Base-by-base conservation (phyloP, 92 coral and sea anemone species). In the Zoanthus gigantus region DNA sequence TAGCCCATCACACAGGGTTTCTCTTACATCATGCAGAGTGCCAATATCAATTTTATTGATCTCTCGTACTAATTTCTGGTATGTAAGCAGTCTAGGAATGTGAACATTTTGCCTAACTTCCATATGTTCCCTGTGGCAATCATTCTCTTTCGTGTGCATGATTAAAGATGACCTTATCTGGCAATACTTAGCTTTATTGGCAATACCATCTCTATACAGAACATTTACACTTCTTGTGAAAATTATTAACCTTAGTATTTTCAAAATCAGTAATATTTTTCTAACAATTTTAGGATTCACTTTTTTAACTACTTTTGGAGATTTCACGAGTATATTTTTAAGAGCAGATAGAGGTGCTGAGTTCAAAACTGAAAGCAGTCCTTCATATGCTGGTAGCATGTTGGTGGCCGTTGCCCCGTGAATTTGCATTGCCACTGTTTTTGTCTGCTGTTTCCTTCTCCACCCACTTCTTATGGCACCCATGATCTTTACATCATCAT, bases 141-240 rank as follows among this genome's bases (percentile, higher is more conserved):
- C 42, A 34, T 34, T 34, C 42, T 34, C 42, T 34, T 34, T 34
- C 42, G 1, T 34, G 42, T 34, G 42, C 42, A 37, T 37, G 42
- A 37, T 37, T 37, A 37, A 37, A 42, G 90, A 79, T 3, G 90
- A 87, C 53, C 90, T 87, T 17, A 86, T 86, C 17, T 60, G 42
- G 29, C 6, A 29, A 77, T 86, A 86, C 78, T 86, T 86, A 10
- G 16, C 44, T 30, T 47, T 17, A 63, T 65, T 78, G 65, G 82
- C 86, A 75, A 80, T 84, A 16, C 85, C 93, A 72, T 81, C 86
- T 79, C 76, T 87, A 74, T 90, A 90, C 18, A 87, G 78, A 57
- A 81, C 74, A 34, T 81, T 72, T 3, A 90, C 90, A 71, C 93
- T 90, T 71, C 93, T 74, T 45, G 80, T 88, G 80, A 87, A 90